A percentile compares a stretch with the other conserved stretches of the same genome.
Conservation (phyloP, 23 tunicate genomes). For the Clavelina lepadiformis region DNA sequence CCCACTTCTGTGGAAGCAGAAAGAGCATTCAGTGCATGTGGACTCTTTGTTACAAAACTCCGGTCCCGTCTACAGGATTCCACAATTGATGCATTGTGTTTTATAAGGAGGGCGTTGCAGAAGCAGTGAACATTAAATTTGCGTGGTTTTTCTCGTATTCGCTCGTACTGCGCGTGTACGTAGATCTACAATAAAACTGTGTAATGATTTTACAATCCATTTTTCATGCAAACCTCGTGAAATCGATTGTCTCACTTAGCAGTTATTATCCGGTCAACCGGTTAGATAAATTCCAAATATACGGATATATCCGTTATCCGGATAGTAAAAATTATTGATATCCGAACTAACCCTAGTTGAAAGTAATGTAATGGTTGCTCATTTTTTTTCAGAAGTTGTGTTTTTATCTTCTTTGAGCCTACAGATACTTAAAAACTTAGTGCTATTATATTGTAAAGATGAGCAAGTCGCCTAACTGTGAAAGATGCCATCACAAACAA, state of each 20-base stretch:
- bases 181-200: too few relatives aligned
- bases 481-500: too few relatives aligned
- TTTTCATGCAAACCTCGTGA: too few relatives aligned
- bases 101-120: slow-evolving; percentile 25
- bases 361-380: too few relatives aligned
- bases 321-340: slow-evolving; percentile 43
- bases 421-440: too few relatives aligned
- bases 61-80: slow-evolving; percentile 36
- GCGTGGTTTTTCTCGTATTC: slow-evolving; percentile 7
- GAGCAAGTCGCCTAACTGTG: too few relatives aligned
- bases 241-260: too few relatives aligned
- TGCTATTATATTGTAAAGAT: too few relatives aligned
- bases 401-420: too few relatives aligned
- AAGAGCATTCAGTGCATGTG: slow-evolving; percentile 50
- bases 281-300: slow-evolving; percentile 20
- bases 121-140: slow-evolving; percentile 17
- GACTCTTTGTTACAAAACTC: slow-evolving; percentile 50
- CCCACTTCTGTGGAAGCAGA: slow-evolving; percentile 68
- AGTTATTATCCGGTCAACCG: slow-evolving; percentile 33
- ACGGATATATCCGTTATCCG: slow-evolving; percentile 44
- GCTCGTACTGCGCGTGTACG: slow-evolving; percentile 4
- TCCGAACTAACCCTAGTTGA: slow-evolving; percentile 59
- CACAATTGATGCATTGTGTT: slow-evolving; percentile 40
- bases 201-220: too few relatives aligned
- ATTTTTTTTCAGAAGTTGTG: too few relatives aligned